Conservation (phyloP, 2,113 vertebrate species). For the Anseranas semipalmata region DNA sequence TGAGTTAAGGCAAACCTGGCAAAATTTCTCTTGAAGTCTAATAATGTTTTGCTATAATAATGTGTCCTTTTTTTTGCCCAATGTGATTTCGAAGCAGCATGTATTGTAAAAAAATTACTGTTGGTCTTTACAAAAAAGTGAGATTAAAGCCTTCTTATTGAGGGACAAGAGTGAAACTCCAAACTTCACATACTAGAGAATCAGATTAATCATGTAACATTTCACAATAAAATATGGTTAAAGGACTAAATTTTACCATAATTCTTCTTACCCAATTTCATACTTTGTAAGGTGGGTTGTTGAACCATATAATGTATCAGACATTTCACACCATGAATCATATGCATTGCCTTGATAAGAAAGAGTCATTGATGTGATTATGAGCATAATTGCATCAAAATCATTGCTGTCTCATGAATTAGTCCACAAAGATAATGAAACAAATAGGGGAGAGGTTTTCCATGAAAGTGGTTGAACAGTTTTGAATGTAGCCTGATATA, state of each 20-base stretch:
- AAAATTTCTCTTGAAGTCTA: neutral
- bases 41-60: neutral
- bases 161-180: neutral
- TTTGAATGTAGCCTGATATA: neutral
- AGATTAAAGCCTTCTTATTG: neutral
- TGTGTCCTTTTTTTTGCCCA: neutral
- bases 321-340: neutral
- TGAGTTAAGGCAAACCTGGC: neutral
- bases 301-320: neutral
- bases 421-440: neutral
- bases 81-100: neutral
- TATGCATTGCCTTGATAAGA: neutral
- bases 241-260: neutral
- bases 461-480: neutral
- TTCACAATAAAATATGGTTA: neutral
- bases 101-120: neutral
- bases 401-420: neutral
- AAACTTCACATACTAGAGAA: neutral
- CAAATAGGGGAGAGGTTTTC: neutral
- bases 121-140: neutral
- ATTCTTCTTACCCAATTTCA: neutral
- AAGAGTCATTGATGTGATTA: neutral
- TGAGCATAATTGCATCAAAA: neutral
- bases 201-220: neutral
- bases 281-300: neutral